A percentile compares a stretch with the other conserved stretches of the same genome.
These are phyloP conservation scores for Carduelis carduelis DNA, from an alignment of 2,797 vertebrate species.

Conservation along the genomic window DNA sequence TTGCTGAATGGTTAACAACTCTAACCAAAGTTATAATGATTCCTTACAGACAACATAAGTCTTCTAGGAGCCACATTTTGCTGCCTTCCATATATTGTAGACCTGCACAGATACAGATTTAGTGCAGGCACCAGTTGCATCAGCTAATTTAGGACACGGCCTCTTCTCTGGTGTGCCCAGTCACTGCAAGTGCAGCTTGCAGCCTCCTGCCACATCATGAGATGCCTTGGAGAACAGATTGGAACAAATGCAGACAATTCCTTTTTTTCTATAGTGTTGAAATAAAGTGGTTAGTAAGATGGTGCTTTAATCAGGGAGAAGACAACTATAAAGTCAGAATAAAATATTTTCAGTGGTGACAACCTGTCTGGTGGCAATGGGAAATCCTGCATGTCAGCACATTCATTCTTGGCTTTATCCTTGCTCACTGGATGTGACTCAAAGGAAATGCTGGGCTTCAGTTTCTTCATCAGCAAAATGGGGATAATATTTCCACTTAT, in stretches of 20 bases:
- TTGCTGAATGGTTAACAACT: slow-evolving; percentile 61
- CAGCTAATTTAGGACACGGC: not conserved
- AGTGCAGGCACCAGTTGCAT: not conserved
- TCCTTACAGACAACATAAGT: slow-evolving; percentile 42
- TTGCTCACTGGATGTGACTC: slow-evolving; percentile 54
- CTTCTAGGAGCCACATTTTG: slow-evolving; percentile 38
- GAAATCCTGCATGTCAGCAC: slow-evolving; percentile 57
- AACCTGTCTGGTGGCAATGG: slow-evolving; percentile 47
- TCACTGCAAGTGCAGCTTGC: not conserved
- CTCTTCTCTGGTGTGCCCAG: not conserved
- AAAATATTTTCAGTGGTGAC: slow-evolving; percentile 27
- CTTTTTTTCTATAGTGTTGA: not conserved
- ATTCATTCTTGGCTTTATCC: slow-evolving; percentile 54
- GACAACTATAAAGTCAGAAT: slow-evolving; percentile 18
- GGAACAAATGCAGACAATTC: not conserved
- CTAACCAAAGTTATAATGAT: slow-evolving; percentile 46
- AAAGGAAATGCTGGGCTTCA: slow-evolving; percentile 54
- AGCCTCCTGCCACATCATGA: not conserved
- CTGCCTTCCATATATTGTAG: not conserved
- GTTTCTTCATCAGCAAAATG: slow-evolving; percentile 57
- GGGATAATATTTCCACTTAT: slow-evolving; percentile 57
- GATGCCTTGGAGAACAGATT: not conserved
- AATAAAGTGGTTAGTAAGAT: not conserved
- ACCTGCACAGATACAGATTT: slow-evolving; percentile 18
- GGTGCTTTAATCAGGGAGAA: slow-evolving; percentile 2